These are phyloP conservation scores for Cactoblastis cactorum DNA, from an alignment of 2,888 invertebrate genomes.

Conservation along the genomic window DNA sequence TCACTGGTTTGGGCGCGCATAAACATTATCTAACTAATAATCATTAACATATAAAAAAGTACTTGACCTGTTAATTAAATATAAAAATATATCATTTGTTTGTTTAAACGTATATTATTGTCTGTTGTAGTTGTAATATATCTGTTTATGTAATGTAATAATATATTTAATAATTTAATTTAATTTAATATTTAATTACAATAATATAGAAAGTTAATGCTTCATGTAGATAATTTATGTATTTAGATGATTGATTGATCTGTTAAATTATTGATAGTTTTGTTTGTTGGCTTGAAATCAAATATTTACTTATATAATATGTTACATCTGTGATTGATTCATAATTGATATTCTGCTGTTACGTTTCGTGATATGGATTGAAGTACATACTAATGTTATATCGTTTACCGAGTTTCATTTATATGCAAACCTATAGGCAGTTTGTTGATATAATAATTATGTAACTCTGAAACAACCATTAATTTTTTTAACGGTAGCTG, in stretches of 20 bases:
- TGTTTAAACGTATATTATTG: too few species aligned
- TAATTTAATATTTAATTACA: neutral
- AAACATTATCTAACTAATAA: too few species aligned
- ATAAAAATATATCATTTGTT: too few species aligned
- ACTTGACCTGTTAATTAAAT: too few species aligned
- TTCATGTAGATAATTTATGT: neutral
- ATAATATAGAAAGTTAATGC: too few species aligned
- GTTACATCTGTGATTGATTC: conserved; percentile 4
- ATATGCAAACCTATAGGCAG: neutral
- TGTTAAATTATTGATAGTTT: neutral
- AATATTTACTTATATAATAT: neutral
- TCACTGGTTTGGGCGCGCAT: too few species aligned
- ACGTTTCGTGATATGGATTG: neutral
- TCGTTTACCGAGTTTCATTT: conserved; percentile 1
- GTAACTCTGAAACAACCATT: neutral
- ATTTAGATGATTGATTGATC: neutral
- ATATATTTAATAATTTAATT: neutral
- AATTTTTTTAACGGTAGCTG: neutral
- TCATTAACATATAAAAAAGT: too few species aligned
- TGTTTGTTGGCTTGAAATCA: neutral
- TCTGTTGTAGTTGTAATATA: too few species aligned
- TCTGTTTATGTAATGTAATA: too few species aligned
- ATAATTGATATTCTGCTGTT: neutral
- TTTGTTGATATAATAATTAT: conserved; percentile 6
- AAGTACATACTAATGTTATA: neutral